Base-by-base conservation (phyloP, 1,140 invertebrate species). In the Nasonia vitripennis region DNA sequence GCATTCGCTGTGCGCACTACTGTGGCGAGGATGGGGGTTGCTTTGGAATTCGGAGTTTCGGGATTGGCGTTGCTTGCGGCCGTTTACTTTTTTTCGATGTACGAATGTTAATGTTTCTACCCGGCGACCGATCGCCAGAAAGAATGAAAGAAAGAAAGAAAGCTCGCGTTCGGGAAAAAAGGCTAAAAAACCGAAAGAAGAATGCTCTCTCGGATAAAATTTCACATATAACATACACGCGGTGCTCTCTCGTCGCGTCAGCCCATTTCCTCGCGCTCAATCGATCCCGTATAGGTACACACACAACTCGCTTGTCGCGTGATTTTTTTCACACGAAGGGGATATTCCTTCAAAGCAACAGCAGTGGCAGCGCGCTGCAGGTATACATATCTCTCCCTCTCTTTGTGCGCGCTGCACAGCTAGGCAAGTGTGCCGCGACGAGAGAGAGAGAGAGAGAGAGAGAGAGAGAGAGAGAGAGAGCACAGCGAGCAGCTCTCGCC, bases 311-410 rank as follows among this genome's bases (percentile, higher is more conserved):
- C 31, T 84, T 7, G 73, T 71, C 83, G 83, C 83, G 55, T 84
- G 75, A 84, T 84, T 84, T 84, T 83, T 84, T 84, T 83, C 74
- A 77, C 83, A 84, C 75, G 62, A 70, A 78, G 75, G 83, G 81
- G 73, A 83, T 27, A 27, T 68, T 77, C 73, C 81, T 83, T 83
- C 51, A 37, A 79, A 34, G 78, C 73, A 9, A 4, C 37, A 17
- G 14, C 51, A 17, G 51, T 2, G 5, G 14, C 12, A 55, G 55
- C 55, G n/a, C 55, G 2, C 5, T 79, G 78, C 78, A 84, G 55
- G 78, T 78, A 86, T 83, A 27, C 6, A 12, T 51, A 12, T 17
- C 11, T 51, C 11, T 51, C 1, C 12, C 20, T 62, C 20, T 20
- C 5, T 62, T n/a, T 62, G 55, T 5, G 55, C 7, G 48, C 48